Conservation (phyloP, 1,140 invertebrate genomes). For the Drosophila albomicans region DNA sequence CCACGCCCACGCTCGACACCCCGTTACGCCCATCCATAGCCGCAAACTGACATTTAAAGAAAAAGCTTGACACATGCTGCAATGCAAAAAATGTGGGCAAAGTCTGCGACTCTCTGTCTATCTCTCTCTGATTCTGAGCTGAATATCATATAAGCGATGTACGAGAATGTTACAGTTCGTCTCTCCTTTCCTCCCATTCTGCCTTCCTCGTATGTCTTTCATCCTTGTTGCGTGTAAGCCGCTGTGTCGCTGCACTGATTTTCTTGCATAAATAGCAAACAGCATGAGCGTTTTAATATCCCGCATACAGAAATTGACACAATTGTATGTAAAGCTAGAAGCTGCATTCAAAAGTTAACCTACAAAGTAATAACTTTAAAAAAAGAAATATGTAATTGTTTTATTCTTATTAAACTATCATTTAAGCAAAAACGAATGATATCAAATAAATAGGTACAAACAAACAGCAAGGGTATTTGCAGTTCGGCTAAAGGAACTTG, state of each 20-base stretch:
- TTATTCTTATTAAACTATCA: neutral
- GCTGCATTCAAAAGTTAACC: neutral
- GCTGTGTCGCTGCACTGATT: slow-evolving; percentile 69
- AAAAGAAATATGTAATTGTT: too few relatives aligned
- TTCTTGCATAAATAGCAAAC: slow-evolving; percentile 73
- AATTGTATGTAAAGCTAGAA: neutral
- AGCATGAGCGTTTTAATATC: slow-evolving; percentile 54
- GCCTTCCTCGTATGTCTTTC: neutral
- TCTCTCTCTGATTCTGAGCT: slow-evolving; percentile 31
- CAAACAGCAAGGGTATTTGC: slow-evolving; percentile 6
- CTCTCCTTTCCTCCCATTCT: neutral
- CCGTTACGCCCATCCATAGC: neutral
- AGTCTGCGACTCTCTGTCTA: slow-evolving; percentile 6
- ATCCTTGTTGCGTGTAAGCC: slow-evolving; percentile 49
- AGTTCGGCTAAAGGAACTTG: neutral
- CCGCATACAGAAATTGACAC: neutral
- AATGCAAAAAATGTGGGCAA: slow-evolving; percentile 68
- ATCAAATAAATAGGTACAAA: neutral
- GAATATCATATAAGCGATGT: slow-evolving; percentile 63
- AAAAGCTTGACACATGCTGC: slow-evolving; percentile 65
- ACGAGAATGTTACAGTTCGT: slow-evolving; percentile 4
- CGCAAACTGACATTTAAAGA: slow-evolving; percentile 66
- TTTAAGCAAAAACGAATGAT: neutral
- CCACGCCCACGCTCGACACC: slow-evolving; percentile 2
- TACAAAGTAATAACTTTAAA: too few relatives aligned